Evolutionary conservation across 2,113 vertebrate species (phyloP).

Genomic region (Ophiodon elongatus): DNA sequence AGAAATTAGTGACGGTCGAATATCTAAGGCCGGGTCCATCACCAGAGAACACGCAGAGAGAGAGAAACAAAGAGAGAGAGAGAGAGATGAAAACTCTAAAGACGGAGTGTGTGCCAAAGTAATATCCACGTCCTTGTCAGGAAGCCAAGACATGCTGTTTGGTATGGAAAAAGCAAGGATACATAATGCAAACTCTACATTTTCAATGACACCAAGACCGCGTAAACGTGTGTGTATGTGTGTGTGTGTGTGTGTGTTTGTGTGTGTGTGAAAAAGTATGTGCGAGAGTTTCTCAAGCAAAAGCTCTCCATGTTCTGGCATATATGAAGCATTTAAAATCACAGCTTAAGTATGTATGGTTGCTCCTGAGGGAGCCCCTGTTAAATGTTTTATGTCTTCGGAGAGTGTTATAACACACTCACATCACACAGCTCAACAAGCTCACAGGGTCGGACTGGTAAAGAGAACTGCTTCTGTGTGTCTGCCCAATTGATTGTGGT

Average conservation of each 20-base stretch:
- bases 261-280: not conserved
- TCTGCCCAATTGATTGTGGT: constrained; percentile 16
- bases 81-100: not conserved
- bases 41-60: not conserved
- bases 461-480: constrained; percentile 28
- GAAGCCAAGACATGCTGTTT: constrained; percentile 10
- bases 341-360: constrained; percentile 76
- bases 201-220: constrained; percentile 21
- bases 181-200: constrained; percentile 47
- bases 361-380: constrained; percentile 72
- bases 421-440: constrained; percentile 78
- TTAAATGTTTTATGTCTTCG: constrained; percentile 82
- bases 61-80: not conserved
- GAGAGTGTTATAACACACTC: constrained; percentile 80
- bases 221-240: constrained; percentile 6
- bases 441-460: constrained; percentile 59
- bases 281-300: constrained; percentile 12
- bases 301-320: constrained; percentile 14
- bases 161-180: constrained; percentile 18
- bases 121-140: not conserved
- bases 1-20: not conserved
- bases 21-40: not conserved
- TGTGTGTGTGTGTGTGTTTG: not conserved
- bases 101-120: not conserved
- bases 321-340: constrained; percentile 70